Evolutionary conservation across 2,113 vertebrate genomes (phyloP).

Genomic region (Hipposideros armiger): DNA sequence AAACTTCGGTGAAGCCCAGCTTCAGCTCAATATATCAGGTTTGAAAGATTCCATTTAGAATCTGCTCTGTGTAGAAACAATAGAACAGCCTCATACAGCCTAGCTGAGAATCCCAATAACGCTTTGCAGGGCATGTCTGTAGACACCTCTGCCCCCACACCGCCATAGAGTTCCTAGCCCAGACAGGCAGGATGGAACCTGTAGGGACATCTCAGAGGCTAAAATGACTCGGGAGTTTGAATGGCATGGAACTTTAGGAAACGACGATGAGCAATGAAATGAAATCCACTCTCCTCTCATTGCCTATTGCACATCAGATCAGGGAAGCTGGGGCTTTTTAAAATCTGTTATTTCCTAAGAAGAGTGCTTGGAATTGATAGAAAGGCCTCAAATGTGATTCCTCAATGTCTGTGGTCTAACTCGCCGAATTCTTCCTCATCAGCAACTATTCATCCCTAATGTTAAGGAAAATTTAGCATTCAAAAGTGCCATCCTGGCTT

Average conservation of each 20-base stretch:
- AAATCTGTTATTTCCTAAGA: neutral
- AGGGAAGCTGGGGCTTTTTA: neutral
- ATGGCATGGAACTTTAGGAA: neutral
- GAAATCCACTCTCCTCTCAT: neutral
- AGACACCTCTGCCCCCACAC: neutral
- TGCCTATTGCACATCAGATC: neutral
- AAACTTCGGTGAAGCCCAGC: neutral
- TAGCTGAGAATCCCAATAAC: neutral
- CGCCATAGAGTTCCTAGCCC: neutral
- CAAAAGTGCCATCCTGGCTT: neutral
- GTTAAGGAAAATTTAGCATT: neutral
- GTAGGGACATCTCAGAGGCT: neutral
- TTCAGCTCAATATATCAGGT: neutral
- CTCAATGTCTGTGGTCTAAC: neutral
- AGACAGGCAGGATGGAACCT: neutral
- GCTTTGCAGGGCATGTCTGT: accelerated
- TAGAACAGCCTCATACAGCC: neutral
- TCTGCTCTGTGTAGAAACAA: neutral
- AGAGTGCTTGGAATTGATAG: neutral
- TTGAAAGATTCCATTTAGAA: neutral
- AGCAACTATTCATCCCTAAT: neutral
- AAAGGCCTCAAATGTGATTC: neutral
- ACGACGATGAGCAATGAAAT: neutral
- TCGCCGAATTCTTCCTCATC: neutral
- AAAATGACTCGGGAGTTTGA: neutral